These are phyloP conservation scores for Phenacoccus solenopsis DNA, from an alignment of 1,140 invertebrate genomes.

Conservation along the genomic window DNA sequence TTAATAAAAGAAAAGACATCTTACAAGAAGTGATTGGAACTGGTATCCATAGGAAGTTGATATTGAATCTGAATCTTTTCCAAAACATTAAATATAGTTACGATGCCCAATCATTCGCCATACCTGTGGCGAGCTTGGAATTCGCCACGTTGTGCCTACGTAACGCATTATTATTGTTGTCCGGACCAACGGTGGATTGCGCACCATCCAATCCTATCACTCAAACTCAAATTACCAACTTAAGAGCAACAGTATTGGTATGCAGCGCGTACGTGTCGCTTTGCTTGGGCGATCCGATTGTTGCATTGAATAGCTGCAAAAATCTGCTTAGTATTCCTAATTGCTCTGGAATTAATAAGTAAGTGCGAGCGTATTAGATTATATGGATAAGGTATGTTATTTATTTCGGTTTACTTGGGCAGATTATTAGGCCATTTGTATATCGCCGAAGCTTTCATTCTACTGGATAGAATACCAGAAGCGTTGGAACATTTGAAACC, in stretches of 20 bases:
- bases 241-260: conserved; percentile 50
- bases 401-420: conserved; percentile 28
- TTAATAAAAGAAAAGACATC: conserved; percentile 45
- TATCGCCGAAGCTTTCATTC: conserved; percentile 75
- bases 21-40: conserved; percentile 47
- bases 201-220: conserved; percentile 11
- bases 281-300: conserved; percentile 67
- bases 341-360: conserved; percentile 51
- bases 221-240: conserved; percentile 19
- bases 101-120: conserved; percentile 58
- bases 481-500: conserved; percentile 75
- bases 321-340: conserved; percentile 32
- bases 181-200: conserved; percentile 4
- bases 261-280: conserved; percentile 71
- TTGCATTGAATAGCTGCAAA: conserved; percentile 61
- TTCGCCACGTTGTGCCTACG: conserved; percentile 77
- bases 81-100: conserved; percentile 43
- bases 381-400: conserved; percentile 21
- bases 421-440: conserved; percentile 79
- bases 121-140: conserved; percentile 75
- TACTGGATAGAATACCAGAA: conserved; percentile 66
- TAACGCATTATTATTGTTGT: conserved; percentile 51
- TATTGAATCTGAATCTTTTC: conserved; percentile 42
- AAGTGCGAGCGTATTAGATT: conserved; percentile 23
- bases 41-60: conserved; percentile 50